A percentile compares a stretch with the other conserved stretches of the same genome.
phyloP scores from a whole-genome alignment of 2,113 vertebrate genomes.

The Sander vitreus region DNA sequence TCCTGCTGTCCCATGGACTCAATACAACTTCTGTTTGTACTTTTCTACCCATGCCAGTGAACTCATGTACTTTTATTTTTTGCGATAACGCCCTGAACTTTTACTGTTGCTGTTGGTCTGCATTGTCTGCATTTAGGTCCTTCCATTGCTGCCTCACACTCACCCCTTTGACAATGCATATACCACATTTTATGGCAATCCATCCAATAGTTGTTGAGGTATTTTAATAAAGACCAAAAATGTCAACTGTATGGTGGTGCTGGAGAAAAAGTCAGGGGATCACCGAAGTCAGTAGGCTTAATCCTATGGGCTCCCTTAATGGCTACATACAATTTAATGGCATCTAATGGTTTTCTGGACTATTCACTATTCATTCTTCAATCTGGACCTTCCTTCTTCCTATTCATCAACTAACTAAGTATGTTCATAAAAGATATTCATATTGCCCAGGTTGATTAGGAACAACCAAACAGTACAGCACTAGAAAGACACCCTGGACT shows the following conservation, averaged over 20 bases:
- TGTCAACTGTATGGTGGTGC: neutral
- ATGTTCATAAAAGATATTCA: no score
- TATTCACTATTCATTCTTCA: neutral
- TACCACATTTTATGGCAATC: neutral
- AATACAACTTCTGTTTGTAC: neutral
- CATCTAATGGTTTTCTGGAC: neutral
- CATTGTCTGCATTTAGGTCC: neutral
- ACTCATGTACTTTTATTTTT: neutral
- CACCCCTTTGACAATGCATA: neutral
- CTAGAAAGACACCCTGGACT: constrained; percentile 64
- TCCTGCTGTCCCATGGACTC: neutral
- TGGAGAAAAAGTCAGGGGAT: neutral
- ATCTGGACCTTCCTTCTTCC: neutral
- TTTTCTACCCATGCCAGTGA: neutral
- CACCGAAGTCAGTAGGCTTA: neutral
- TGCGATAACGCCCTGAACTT: neutral
- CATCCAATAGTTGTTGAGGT: neutral
- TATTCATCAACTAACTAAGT: no score
- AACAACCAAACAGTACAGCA: neutral
- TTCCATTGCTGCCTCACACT: neutral
- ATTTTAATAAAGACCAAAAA: neutral
- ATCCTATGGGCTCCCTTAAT: neutral
- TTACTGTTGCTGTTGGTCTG: neutral
- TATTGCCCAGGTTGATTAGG: neutral
- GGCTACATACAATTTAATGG: neutral